Evolutionary conservation across 2,113 vertebrate genomes (phyloP), one percentile per base, ranked within the genome.

Genomic region (Apus apus): DNA sequence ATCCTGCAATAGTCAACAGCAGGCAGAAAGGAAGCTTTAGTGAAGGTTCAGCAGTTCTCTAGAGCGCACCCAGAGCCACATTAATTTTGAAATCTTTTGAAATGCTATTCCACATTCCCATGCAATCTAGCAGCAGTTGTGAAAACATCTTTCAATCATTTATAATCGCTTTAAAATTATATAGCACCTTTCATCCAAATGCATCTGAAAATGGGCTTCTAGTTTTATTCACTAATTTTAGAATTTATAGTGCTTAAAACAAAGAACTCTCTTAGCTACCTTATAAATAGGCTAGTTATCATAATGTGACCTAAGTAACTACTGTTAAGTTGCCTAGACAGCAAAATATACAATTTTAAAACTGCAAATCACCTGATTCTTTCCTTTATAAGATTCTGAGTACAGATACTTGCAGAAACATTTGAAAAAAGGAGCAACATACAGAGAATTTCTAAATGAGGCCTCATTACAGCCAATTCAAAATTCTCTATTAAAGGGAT

Each of bases 91-190:
- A 88, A 68, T 86, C 87, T 92, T 88, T 94, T 96, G 68, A 97
- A 93, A 95, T 81, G 45, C 88, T 95, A 77, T 93, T 94, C 87
- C 65, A 87, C 61, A 72, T 88, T 84, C 87, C 65, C 4, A n/a
- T 75, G 83, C 65, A 94, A 95, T 93, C 91, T 87, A 94, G 75
- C 78, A 83, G 91, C 90, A 95, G 90, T 96, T 83, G 72, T 94
- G 93, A 93, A 96, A 94, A 95, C 85, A 93, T 92, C 92, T 84
- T 94, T 97, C 92, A 95, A 90, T 95, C 94, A 94, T 78, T 95
- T 90, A 77, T 94, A 96, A 95, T 81, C 75, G 83, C 88, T 78
- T 90, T 80, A 90, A 94, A 97, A 95, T 96, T 84, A 90, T 85
- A 94, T 86, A 94, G 61, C 66, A 95, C 86, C 86, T 92, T 92